Evolutionary conservation across 2,888 invertebrate genomes (phyloP).

Genomic region (Epiblema foenella): DNA sequence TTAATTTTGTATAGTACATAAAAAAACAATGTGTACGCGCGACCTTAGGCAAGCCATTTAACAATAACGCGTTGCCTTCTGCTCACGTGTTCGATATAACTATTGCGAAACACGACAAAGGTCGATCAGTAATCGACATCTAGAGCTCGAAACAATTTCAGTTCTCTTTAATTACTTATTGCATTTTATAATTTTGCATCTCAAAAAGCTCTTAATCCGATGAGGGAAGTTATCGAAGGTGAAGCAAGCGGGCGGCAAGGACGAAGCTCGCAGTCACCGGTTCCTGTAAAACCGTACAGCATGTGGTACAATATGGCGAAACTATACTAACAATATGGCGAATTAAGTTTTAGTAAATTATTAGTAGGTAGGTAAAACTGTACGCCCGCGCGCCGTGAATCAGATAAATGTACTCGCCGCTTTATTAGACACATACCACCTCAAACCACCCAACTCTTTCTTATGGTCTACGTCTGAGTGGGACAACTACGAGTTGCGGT

Average conservation of each 20-base stretch:
- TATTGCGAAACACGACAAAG: slow-evolving; percentile 71
- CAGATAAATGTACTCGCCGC: slow-evolving; percentile 43
- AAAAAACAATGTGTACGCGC: slow-evolving; percentile 57
- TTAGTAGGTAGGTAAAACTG: slow-evolving; percentile 32
- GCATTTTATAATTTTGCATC: slow-evolving; percentile 54
- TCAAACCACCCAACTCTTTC: slow-evolving; percentile 44
- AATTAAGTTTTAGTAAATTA: slow-evolving; percentile 41
- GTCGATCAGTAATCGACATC: slow-evolving; percentile 61
- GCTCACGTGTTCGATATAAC: slow-evolving; percentile 63
- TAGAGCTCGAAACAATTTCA: slow-evolving; percentile 66
- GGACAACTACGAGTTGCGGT: slow-evolving; percentile 46
- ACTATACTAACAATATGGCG: slow-evolving; percentile 40
- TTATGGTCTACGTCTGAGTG: slow-evolving; percentile 49
- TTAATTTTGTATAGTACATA: slow-evolving; percentile 51
- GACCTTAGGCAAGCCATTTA: slow-evolving; percentile 66
- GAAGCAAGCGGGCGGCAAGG: slow-evolving; percentile 76
- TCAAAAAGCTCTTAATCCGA: slow-evolving; percentile 75
- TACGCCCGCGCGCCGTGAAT: slow-evolving; percentile 44
- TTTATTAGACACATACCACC: slow-evolving; percentile 49
- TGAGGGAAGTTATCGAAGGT: slow-evolving; percentile 71
- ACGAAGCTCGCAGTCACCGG: slow-evolving; percentile 62
- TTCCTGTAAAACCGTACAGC: slow-evolving; percentile 21
- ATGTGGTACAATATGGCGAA: slow-evolving; percentile 40
- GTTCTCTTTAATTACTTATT: slow-evolving; percentile 70
- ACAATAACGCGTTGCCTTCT: slow-evolving; percentile 62